Base-by-base conservation (phyloP, 2,888 invertebrate species). In the Agriopis leucophaearia region DNA sequence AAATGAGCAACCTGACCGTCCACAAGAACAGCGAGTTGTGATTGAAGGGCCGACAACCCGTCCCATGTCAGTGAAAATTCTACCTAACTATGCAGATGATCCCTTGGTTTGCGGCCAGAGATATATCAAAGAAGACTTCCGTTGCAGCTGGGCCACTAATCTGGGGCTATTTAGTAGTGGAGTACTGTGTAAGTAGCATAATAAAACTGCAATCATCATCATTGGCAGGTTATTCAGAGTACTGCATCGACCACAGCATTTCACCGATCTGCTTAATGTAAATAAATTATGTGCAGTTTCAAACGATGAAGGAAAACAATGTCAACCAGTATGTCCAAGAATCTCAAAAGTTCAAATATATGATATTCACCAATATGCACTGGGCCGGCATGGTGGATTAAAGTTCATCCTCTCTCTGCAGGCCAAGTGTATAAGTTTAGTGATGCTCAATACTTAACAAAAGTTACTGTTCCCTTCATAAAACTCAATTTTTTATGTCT, bases 31-130 rank as follows among this genome's bases (percentile, higher is more conserved):
- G 63, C 89, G 95, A 70, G 95, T 96, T 0, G 88, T 93, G 64
- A 96, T 97, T 55, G 94, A 95, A 63, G 96, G 96, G 0, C 90
- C 95, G 42, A 96, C 96, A 0, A 95, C 94, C 69, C 91, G 94
- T 51, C 87, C 94, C 0, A 90, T 94, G 93, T 80, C 89, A 10
- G 95, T 97, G 0, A 87, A 92, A 35, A 90, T 96, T 5, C 92
- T 95, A 8, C 94, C 95, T 0, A 97, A 96, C 88, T 96, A 95
- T 77, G 96, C 97, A 0, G 97, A 98, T 84, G 92, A 97, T 88
- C 95, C 96, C 0, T 82, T 97, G 50, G 96, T 97, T 5, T 95
- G 96, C 68, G 98, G 98, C 0, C 96, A 97, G 0, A 92, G 97
- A 69, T 98, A 97, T 85, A 95, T 96, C 79, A 82, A 89, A 0